Base-by-base conservation (phyloP, 2,113 vertebrate genomes). In the Seriola rivoliana region DNA sequence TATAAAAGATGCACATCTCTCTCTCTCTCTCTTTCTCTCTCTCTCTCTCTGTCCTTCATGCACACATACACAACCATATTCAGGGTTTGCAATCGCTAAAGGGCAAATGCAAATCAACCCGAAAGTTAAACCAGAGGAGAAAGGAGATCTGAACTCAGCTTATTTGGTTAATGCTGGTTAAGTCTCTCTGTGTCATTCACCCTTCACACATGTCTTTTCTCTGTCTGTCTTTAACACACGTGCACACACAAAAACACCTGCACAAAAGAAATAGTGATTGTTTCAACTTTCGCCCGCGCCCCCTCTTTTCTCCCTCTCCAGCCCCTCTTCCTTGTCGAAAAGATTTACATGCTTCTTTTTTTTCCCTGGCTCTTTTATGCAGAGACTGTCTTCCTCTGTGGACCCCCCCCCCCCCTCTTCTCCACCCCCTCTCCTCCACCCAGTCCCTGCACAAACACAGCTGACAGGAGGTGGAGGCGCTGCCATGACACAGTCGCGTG, bases 391-490 rank as follows among this genome's bases (percentile, higher is more conserved):
- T 78, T 59, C 84, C 50, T 76, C 69, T 74, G 44, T 73, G 54
- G 58, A 68, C 48, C 3, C 75, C 63, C 32, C 65, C 69, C 34
- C 68, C 57, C 29, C 32, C 58, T 62, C 62, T 44, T 13, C 44
- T 23, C 44, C 14, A 59, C 64, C 25, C 54, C 62, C 63, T 59
- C 46, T 32, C 71, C 59, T 65, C 68, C 77, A 38, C 76, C 55
- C 83, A 44, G 69, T 91, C 79, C 70, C 89, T 91, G 88, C 88
- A 89, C 94, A 95, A 94, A 95, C 93, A 95, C 93, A 95, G 93
- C 94, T 94, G 93, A 94, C 89, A 85, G 89, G 92, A 93, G 88
- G 85, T 80, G 88, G 79, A 85, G 78, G 88, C 85, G 38, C 90
- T 91, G 80, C 90, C 87, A 79, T 75, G 90, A 90, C 90, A 88